phyloP scores from a whole-genome alignment of 2,113 vertebrate genomes.

The Amphiprion ocellaris region DNA sequence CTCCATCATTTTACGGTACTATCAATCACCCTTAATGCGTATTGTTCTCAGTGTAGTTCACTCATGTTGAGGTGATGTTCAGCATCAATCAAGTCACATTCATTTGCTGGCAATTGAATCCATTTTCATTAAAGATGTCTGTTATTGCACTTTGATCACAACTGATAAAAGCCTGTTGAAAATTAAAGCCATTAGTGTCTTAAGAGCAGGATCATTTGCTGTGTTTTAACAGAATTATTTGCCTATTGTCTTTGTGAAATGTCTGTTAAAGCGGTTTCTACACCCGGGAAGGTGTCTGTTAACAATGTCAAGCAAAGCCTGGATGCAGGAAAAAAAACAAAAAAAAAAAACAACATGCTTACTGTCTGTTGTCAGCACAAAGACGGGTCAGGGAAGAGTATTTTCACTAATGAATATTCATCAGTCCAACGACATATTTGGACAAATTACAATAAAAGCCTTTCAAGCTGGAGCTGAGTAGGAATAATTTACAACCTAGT shows the following conservation, averaged over 20 bases:
- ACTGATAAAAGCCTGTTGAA: constrained; percentile 69
- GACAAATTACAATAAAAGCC: constrained; percentile 69
- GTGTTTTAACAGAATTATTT: constrained; percentile 53
- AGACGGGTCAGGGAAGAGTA: constrained; percentile 53
- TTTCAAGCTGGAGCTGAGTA: constrained; percentile 38
- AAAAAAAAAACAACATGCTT: constrained; percentile 19
- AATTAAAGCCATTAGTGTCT: constrained; percentile 59
- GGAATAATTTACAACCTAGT: constrained; percentile 30
- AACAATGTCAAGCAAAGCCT: constrained; percentile 46
- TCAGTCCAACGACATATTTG: constrained; percentile 61
- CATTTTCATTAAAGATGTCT: constrained; percentile 70
- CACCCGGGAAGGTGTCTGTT: constrained; percentile 52
- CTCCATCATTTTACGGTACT: constrained; percentile 49
- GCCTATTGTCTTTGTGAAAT: constrained; percentile 53
- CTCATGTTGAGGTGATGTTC: constrained; percentile 68
- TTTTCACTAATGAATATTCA: constrained; percentile 73
- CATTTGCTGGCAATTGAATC: constrained; percentile 62
- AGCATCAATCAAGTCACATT: constrained; percentile 69
- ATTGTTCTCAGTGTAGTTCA: constrained; percentile 55
- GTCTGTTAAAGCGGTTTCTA: constrained; percentile 37
- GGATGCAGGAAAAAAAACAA: constrained; percentile 14
- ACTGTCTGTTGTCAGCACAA: constrained; percentile 58
- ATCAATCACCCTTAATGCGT: constrained; percentile 65
- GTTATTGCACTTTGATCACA: constrained; percentile 68
- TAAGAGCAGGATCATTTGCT: constrained; percentile 51